A percentile compares a stretch with the other conserved stretches of the same genome.
Conservation (phyloP, 2,113 vertebrate species). For the Cololabis saira region DNA sequence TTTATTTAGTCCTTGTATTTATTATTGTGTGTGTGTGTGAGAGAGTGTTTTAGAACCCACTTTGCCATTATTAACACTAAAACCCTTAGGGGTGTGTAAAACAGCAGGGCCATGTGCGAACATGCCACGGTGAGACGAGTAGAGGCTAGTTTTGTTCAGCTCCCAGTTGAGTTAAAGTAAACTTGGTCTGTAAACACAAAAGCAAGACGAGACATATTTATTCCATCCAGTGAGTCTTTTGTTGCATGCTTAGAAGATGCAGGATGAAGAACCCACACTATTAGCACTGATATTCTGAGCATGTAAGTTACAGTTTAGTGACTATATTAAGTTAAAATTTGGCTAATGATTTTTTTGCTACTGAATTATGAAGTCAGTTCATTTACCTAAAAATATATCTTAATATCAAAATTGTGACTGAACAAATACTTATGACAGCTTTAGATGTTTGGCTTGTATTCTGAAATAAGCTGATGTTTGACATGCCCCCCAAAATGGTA, state of each 20-base stretch:
- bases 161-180: background rate
- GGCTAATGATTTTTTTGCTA: too few relatives aligned
- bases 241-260: background rate
- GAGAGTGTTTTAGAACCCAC: background rate
- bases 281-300: background rate
- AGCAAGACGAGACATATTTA: background rate
- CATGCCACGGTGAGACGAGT: background rate
- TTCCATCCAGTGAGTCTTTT: background rate
- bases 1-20: background rate
- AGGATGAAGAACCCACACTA: background rate
- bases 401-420: too few relatives aligned
- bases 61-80: background rate
- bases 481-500: too few relatives aligned
- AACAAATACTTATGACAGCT: too few relatives aligned
- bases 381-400: too few relatives aligned
- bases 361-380: background rate
- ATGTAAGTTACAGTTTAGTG: too few relatives aligned
- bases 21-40: background rate
- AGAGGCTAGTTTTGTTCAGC: constrained; percentile 5
- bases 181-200: background rate
- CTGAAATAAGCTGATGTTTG: too few relatives aligned
- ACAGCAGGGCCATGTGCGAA: background rate
- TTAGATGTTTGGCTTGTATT: too few relatives aligned
- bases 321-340: too few relatives aligned
- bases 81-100: background rate